Evolutionary conservation across 30 jellyfish, hydroid and myxozoan genomes (phyloP), one percentile per base, ranked within the genome.

Genomic region (Catostylus mosaicus): DNA sequence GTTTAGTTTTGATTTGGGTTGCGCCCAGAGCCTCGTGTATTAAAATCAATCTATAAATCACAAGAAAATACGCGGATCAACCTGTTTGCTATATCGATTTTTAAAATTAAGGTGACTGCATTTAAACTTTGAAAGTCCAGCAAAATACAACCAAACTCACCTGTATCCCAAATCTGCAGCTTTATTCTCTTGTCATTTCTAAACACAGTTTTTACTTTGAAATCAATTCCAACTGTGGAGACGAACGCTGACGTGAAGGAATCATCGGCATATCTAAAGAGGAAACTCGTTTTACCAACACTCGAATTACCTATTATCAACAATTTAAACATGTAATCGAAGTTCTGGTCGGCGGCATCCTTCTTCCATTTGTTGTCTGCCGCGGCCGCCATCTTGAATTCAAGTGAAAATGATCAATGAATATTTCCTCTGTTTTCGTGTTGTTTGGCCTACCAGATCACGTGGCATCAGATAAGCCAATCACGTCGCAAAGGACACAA

Each of bases 301-400:
- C 96, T 79, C 18, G 98, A 93, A 59, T 93, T 93, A 0, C 98
- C 98, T 66, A 93, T 93, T 34, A 93, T 93, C 48, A 93, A 69
- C 22, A 93, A 82, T 67, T 93, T 93, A 75, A 93, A 93, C 98
- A 93, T 93, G 77, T 93, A 93, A 73, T 93, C 98, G 77, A 93
- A 93, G 78, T 93, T 93, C 72, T 93, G 98, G 78, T 93, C 98
- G 87, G 98, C 98, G 54, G 98, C 97, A 87, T 93, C 98, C 88
- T 87, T 93, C 72, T 92, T 80, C 89, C 98, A 86, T 56, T 93
- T 94, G 59, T 92, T 83, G 87, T 86, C 98, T 29, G 94, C 83
- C 20, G 97, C 92, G 27, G 97, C 98, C 73, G 96, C 96, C 97
- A 93, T 93, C 67, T 82, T 93, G 76, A 47, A 43, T 51, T 72